A percentile compares a stretch with the other conserved stretches of the same genome.
Conservation (phyloP, 1,140 invertebrate species). For the Varroa destructor region DNA sequence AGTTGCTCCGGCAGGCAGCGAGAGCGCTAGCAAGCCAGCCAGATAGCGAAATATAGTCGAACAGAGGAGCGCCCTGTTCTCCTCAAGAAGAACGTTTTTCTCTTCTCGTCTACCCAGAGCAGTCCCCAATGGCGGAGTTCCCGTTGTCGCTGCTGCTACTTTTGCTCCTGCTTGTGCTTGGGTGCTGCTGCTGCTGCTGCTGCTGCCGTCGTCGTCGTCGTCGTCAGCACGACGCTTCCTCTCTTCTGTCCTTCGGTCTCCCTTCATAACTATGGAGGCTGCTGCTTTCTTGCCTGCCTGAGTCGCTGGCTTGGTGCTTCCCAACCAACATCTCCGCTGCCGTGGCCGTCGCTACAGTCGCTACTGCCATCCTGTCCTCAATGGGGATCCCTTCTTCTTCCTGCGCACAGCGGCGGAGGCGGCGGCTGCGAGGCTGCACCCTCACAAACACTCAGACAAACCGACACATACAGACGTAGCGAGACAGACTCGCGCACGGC, state of each 20-base stretch:
- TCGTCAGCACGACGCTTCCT: no score
- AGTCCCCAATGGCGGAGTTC: no score
- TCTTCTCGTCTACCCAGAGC: no score
- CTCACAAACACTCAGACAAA: neutral
- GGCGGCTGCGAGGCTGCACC: no score
- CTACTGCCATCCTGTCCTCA: neutral
- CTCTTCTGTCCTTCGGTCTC: no score
- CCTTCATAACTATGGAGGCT: neutral
- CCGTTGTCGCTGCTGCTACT: no score
- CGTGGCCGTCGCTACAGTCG: no score
- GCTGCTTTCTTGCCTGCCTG: neutral
- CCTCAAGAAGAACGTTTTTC: neutral
- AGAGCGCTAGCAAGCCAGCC: neutral
- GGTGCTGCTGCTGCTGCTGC: no score
- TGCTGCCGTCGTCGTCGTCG: no score
- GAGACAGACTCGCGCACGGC: no score
- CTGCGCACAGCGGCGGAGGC: neutral
- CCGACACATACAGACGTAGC: no score
- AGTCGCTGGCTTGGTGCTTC: slow-evolving; percentile 7
- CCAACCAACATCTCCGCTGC: neutral
- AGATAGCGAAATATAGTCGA: neutral
- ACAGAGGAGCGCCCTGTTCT: neutral
- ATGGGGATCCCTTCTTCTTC: slow-evolving; percentile 13
- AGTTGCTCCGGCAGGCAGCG: neutral
- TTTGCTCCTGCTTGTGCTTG: no score